phyloP scores from a whole-genome alignment of 2,797 vertebrate genomes.

The Melanotaenia trifasciata region DNA sequence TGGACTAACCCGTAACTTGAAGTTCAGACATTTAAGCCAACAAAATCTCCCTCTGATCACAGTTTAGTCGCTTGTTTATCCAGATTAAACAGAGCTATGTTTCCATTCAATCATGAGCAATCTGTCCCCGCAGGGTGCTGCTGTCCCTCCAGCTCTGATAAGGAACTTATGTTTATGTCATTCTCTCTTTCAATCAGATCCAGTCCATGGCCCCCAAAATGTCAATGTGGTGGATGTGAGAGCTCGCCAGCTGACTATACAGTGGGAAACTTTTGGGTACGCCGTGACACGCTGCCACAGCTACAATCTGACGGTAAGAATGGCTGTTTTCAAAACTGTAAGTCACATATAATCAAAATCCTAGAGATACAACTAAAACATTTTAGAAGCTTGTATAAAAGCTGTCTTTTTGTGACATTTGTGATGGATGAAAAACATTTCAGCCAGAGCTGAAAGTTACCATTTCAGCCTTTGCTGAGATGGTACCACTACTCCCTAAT shows the following conservation, averaged over 20 bases:
- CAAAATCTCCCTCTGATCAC: neutral
- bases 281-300: conserved; percentile 96
- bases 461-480: neutral
- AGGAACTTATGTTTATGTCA: conserved; percentile 13
- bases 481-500: neutral
- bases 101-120: neutral
- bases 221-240: conserved; percentile 96
- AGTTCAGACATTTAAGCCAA: conserved; percentile 5
- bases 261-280: conserved; percentile 97
- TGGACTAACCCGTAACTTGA: neutral
- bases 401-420: neutral
- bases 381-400: neutral
- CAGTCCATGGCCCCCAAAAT: conserved; percentile 92
- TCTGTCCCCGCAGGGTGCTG: neutral
- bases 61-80: neutral
- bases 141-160: neutral
- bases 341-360: neutral
- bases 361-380: neutral
- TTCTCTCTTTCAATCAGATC: conserved; percentile 81
- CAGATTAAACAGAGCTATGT: neutral
- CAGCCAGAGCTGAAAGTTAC: neutral
- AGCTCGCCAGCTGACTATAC: conserved; percentile 93
- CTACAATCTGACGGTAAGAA: conserved; percentile 92
- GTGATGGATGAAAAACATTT: neutral
- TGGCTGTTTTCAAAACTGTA: neutral